Evolutionary conservation across 1,140 invertebrate species (phyloP).

Genomic region (Caenorhabditis remanei): DNA sequence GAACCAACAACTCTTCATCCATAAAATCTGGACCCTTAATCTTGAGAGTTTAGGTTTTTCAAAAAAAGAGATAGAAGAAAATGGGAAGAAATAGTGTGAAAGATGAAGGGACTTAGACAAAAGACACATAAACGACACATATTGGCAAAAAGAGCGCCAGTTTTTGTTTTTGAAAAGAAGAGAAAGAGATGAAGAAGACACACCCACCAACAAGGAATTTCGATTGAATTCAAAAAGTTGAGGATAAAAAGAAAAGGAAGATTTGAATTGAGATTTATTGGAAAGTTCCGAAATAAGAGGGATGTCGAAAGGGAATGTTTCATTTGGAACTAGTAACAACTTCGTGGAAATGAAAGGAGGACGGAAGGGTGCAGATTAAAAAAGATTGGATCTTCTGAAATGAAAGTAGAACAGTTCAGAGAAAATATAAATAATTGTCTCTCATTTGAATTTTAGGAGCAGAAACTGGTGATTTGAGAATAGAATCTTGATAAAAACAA

Average conservation of each 20-base stretch:
- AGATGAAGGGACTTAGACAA: conserved; percentile 15
- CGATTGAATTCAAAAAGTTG: not conserved
- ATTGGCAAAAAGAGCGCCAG: conserved; percentile 19
- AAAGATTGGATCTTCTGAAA: no score
- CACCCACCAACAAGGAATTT: not conserved
- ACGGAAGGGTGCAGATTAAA: no score
- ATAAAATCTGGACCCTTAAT: conserved; percentile 14
- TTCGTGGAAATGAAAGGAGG: no score
- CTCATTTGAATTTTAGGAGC: no score
- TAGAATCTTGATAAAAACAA: no score
- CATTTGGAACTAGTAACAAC: no score
- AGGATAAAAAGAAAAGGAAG: not conserved
- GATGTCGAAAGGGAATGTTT: no score
- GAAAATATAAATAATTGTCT: no score
- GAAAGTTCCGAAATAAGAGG: not conserved
- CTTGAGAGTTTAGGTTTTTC: conserved; percentile 12
- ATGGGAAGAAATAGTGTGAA: not conserved
- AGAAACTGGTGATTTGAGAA: no score
- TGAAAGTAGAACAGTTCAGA: no score
- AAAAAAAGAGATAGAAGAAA: conserved; percentile 10
- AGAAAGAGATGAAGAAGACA: not conserved
- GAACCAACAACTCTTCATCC: not conserved
- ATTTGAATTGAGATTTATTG: not conserved
- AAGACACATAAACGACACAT: conserved; percentile 32
- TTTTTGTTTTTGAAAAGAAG: conserved; percentile 33